Evolutionary conservation across 2,888 invertebrate species (phyloP).

Genomic region (Ophion obscuratus): DNA sequence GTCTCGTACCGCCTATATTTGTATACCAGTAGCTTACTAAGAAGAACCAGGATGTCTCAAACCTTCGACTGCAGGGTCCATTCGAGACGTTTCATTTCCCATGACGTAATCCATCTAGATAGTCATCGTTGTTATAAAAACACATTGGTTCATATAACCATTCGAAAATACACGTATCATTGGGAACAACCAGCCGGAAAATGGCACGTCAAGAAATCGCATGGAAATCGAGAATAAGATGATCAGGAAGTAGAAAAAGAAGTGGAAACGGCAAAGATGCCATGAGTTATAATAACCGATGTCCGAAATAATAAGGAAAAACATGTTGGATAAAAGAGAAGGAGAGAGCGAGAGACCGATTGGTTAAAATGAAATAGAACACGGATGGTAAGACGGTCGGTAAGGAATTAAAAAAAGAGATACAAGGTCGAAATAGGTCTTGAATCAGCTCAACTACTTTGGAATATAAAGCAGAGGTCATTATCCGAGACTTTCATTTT

Average conservation of each 20-base stretch:
- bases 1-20: constrained; percentile 23
- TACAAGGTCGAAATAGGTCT: constrained; percentile 67
- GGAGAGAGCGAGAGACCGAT: constrained; percentile 13
- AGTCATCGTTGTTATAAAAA: constrained; percentile 62
- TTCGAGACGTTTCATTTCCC: neutral
- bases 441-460: constrained; percentile 77
- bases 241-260: constrained; percentile 16
- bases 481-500: constrained; percentile 68
- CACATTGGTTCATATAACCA: constrained; percentile 18
- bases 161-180: constrained; percentile 18
- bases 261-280: neutral
- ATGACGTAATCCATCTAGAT: constrained; percentile 69
- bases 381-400: constrained; percentile 51
- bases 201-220: constrained; percentile 21
- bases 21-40: constrained; percentile 5
- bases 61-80: neutral
- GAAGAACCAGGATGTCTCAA: constrained; percentile 32
- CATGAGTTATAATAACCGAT: neutral
- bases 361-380: constrained; percentile 57
- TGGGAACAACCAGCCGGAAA: constrained; percentile 5
- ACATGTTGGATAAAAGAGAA: neutral
- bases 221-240: constrained; percentile 4
- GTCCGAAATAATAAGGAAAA: constrained; percentile 9
- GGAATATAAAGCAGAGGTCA: constrained; percentile 79
- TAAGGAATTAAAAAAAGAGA: constrained; percentile 32